A percentile compares a stretch with the other conserved stretches of the same genome.
Evolutionary conservation across 2,797 vertebrate species (phyloP).

Genomic region (Darevskia nairensis): DNA sequence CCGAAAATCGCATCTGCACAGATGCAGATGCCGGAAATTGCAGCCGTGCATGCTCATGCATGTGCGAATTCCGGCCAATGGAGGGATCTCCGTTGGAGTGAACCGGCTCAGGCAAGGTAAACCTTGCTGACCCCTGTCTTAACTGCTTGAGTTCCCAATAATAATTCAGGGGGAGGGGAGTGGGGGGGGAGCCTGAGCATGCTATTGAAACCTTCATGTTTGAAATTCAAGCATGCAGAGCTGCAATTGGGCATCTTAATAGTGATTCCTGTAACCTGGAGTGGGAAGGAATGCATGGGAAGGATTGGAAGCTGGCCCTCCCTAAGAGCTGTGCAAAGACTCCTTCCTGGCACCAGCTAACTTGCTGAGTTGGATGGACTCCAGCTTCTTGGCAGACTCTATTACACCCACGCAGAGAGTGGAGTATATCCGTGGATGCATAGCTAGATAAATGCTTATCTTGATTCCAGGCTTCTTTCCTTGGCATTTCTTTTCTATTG

Average conservation of each 20-base stretch:
- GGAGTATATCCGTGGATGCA: conserved; percentile 52
- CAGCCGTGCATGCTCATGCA: too few relatives aligned
- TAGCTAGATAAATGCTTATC: conserved; percentile 43
- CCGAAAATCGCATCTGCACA: too few relatives aligned
- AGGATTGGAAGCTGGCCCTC: conserved; percentile 33
- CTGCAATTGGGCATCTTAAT: neutral
- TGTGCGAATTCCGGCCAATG: too few relatives aligned
- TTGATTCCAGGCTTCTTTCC: conserved; percentile 7
- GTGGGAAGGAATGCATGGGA: conserved; percentile 40
- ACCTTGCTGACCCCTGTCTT: neutral
- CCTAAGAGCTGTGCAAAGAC: conserved; percentile 12
- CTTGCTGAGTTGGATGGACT: conserved; percentile 60
- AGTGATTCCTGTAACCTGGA: neutral
- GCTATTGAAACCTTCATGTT: neutral
- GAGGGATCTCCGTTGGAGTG: too few relatives aligned
- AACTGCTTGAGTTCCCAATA: conserved; percentile 18
- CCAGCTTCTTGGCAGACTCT: conserved; percentile 62
- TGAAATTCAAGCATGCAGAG: conserved; percentile 12
- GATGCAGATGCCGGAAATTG: too few relatives aligned
- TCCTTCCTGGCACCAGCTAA: conserved; percentile 45
- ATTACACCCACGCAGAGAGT: conserved; percentile 20
- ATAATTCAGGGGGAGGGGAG: neutral
- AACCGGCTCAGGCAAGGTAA: too few relatives aligned
- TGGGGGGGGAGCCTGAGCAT: neutral
- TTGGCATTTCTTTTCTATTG: conserved; percentile 56